Base-by-base conservation (phyloP, 2,113 vertebrate genomes). In the Notothenia coriiceps region DNA sequence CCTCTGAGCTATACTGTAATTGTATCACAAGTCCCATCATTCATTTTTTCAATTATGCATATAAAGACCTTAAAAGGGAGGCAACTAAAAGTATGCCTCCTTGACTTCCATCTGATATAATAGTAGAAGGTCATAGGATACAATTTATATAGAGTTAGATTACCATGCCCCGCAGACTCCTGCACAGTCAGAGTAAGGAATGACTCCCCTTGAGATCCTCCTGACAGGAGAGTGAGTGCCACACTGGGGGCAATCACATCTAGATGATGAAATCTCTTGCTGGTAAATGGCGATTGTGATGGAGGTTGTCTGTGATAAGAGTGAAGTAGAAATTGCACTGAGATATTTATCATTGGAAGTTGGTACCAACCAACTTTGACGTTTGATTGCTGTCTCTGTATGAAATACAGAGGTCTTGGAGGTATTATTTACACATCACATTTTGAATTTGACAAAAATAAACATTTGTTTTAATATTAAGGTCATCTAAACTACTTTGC, bases 221-320 rank as follows among this genome's bases (percentile, higher is more conserved):
- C 49, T 70, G 69, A 84, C 81, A 85, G 60, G 35, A 74, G 82
- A 83, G 64, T 74, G 74, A 87, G 74, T 82, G 71, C 60, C 82
- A 77, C 70, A 75, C 63, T 51, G 61, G 54, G 52, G 74, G 73
- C 40, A 13, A 80, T 88, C 78, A 61, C 63, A 69, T 66, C 47
- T 55, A 72, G 20, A 76, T 79, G 90, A 88, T 85, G 79, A 82
- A 88, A 86, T 86, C 71, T 83, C 74, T 57, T 54, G 72, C 56
- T 84, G 77, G 85, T 84, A 76, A 84, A 86, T 69, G 85, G 67
- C n/a, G 50, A 63, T 81, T 47, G 63, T 80, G 80, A 65, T 81
- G 52, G 69, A 71, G 66, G 74, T 67, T 63, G 64, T 80, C 47
- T 15, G 25, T 29, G 70, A 85, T 78, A 70, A 71, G 62, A 46